phyloP scores from a whole-genome alignment of 1,140 invertebrate species.

The Drosophila trapezifrons region DNA sequence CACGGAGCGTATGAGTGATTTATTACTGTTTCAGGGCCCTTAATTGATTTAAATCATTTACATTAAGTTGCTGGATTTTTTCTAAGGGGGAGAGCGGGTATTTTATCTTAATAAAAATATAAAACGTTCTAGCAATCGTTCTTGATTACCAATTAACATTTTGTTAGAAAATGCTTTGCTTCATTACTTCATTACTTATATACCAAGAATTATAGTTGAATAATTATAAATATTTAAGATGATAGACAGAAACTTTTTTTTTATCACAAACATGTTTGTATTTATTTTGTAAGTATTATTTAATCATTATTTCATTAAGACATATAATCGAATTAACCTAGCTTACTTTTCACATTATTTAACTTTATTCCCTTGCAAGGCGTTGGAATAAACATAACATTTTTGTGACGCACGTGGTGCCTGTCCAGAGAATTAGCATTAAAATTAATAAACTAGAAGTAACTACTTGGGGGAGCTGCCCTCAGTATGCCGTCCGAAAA shows the following conservation, averaged over 20 bases:
- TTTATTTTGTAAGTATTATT: background rate
- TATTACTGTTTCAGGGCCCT: background rate
- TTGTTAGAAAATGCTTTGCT: background rate
- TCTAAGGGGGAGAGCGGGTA: accelerated
- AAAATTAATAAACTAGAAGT: slow-evolving; percentile 73
- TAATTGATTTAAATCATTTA: slow-evolving; percentile 25
- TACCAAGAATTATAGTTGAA: too few relatives aligned
- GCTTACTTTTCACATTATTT: background rate
- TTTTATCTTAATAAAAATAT: background rate
- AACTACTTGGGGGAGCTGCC: slow-evolving; percentile 17
- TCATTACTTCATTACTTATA: too few relatives aligned
- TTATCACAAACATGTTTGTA: too few relatives aligned
- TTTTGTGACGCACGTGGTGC: background rate
- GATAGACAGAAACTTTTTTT: too few relatives aligned
- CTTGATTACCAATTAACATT: background rate
- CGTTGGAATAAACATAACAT: slow-evolving; percentile 6
- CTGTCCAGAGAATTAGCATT: slow-evolving; percentile 43
- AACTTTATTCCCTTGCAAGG: background rate
- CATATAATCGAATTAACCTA: background rate
- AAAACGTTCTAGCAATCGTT: background rate
- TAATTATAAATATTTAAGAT: too few relatives aligned
- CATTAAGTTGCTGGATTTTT: background rate
- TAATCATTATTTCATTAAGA: background rate
- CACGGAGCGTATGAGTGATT: slow-evolving; percentile 14
- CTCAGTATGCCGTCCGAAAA: slow-evolving; percentile 4